These are phyloP conservation scores for Picathartes gymnocephalus DNA, from an alignment of 2,113 vertebrate species.

Conservation along the genomic window DNA sequence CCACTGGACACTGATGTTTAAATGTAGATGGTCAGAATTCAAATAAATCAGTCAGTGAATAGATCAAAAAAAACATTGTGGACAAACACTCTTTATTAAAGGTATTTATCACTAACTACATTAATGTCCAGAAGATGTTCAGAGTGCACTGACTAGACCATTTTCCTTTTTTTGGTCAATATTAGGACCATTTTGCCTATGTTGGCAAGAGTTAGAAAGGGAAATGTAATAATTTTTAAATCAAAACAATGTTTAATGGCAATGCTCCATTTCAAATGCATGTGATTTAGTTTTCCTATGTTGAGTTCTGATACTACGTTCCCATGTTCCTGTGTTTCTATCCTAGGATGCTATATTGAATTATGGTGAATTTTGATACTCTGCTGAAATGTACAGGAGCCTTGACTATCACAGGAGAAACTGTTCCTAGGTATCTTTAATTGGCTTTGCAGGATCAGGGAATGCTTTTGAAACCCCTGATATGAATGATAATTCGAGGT, in stretches of 20 bases:
- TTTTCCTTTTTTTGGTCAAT: neutral
- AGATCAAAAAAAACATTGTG: neutral
- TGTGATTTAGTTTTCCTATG: neutral
- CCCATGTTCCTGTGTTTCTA: neutral
- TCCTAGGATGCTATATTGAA: neutral
- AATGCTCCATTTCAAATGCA: neutral
- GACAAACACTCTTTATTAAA: neutral
- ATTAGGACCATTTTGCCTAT: neutral
- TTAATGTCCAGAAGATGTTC: neutral
- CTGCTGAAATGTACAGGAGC: neutral
- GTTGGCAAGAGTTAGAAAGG: neutral
- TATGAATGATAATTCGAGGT: neutral
- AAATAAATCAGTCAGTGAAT: slow-evolving; percentile 16
- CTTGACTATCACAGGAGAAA: neutral
- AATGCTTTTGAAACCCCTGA: neutral
- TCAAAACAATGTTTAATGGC: neutral
- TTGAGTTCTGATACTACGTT: neutral
- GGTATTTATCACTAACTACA: neutral
- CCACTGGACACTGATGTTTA: neutral
- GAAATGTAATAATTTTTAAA: neutral
- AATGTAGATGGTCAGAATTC: neutral
- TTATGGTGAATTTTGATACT: neutral
- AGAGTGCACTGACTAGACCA: neutral
- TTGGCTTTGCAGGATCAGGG: neutral
- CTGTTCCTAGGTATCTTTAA: neutral